Conservation (phyloP, 2,888 invertebrate genomes). For the Ceriagrion tenellum region DNA sequence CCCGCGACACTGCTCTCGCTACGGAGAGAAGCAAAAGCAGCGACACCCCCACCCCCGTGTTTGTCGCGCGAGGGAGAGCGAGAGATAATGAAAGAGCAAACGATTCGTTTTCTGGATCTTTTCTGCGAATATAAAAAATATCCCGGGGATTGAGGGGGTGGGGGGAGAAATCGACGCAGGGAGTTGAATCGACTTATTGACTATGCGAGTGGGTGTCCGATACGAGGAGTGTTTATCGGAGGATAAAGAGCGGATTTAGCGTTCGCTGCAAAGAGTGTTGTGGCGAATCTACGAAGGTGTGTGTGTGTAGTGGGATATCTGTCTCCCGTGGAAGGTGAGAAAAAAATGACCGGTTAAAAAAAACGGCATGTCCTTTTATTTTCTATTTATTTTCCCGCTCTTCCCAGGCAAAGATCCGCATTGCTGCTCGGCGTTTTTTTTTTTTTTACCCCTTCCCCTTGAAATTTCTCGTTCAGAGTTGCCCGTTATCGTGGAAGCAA, state of each 20-base stretch:
- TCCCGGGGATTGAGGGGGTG: too few species aligned
- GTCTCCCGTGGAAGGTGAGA: not conserved
- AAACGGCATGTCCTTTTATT: too few species aligned
- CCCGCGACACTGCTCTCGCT: too few species aligned
- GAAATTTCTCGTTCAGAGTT: not conserved
- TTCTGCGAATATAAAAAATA: slow-evolving; percentile 8
- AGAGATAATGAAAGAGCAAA: slow-evolving; percentile 37
- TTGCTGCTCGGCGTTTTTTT: not conserved
- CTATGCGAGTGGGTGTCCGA: slow-evolving; percentile 43
- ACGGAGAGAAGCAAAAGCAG: too few species aligned
- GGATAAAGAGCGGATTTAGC: slow-evolving; percentile 35
- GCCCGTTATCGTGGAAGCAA: not conserved
- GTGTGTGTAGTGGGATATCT: too few species aligned
- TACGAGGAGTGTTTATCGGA: slow-evolving; percentile 27
- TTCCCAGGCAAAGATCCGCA: not conserved
- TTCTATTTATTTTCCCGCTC: not conserved
- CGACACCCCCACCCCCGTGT: not conserved
- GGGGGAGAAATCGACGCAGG: not conserved
- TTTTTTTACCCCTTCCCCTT: not conserved
- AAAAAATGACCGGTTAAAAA: not conserved
- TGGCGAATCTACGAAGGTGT: not conserved
- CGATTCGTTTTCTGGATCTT: slow-evolving; percentile 7
- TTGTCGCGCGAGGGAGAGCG: not conserved
- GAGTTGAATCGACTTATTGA: not conserved
- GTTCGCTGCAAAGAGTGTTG: not conserved